Percentiles rank a stretch among this genome's conserved stretches.
Evolutionary conservation across 2,797 vertebrate genomes (phyloP).

Genomic region (Chloroceryle amazona): DNA sequence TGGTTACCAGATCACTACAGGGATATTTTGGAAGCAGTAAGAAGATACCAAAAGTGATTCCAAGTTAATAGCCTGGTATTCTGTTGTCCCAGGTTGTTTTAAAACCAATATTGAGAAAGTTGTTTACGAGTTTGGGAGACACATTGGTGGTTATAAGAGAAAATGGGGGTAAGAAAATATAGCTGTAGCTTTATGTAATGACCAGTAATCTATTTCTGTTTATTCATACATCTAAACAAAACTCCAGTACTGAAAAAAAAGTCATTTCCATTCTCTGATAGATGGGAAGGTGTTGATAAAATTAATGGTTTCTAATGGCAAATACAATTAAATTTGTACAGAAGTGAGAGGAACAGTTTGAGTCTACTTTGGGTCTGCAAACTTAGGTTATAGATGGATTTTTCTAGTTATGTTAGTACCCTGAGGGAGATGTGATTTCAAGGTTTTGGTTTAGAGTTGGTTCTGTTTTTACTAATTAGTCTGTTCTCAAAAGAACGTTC

Average conservation of each 20-base stretch:
- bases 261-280: background rate
- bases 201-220: background rate
- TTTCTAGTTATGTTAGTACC: background rate
- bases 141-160: background rate
- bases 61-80: background rate
- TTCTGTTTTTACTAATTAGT: background rate
- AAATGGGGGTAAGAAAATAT: background rate
- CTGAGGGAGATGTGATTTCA: background rate
- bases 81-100: background rate
- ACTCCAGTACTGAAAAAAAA: background rate
- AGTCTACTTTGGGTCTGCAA: background rate
- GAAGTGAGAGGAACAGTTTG: background rate
- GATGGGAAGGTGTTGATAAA: background rate
- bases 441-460: background rate
- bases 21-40: background rate
- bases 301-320: background rate
- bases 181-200: background rate
- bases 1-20: too few relatives aligned
- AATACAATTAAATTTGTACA: background rate
- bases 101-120: background rate
- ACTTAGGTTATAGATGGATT: rapidly evolving
- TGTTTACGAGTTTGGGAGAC: background rate
- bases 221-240: background rate
- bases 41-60: background rate
- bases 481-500: background rate